These are phyloP conservation scores for Rana temporaria DNA, from an alignment of 2,113 vertebrate species.

Conservation along the genomic window DNA sequence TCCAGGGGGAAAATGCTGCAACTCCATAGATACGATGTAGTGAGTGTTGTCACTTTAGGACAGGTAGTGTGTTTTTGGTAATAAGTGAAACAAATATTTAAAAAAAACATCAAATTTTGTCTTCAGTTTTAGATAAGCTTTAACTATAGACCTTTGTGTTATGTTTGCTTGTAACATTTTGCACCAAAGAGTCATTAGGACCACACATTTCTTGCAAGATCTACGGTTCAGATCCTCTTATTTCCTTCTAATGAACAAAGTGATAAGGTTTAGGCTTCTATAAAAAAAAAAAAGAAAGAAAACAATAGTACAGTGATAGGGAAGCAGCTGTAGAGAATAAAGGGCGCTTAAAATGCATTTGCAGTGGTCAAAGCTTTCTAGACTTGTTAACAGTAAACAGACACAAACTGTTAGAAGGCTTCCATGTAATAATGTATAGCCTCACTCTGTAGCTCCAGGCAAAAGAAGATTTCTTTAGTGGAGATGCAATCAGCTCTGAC, in stretches of 20 bases:
- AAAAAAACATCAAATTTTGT: background rate
- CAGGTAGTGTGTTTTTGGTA: too few species aligned
- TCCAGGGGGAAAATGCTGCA: too few species aligned
- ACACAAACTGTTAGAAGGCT: conserved; percentile 59
- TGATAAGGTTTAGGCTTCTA: conserved; percentile 20
- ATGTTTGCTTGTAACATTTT: too few species aligned
- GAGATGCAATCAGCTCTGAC: conserved; percentile 85
- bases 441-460: conserved; percentile 71
- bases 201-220: background rate
- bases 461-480: conserved; percentile 80
- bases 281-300: background rate
- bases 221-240: background rate
- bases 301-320: background rate
- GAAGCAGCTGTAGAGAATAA: conserved; percentile 51
- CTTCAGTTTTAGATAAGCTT: too few species aligned
- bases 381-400: conserved; percentile 56
- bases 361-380: conserved; percentile 39
- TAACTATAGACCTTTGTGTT: too few species aligned
- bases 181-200: too few species aligned
- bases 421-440: conserved; percentile 70
- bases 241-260: conserved; percentile 23
- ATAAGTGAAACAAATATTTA: too few species aligned
- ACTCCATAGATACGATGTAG: too few species aligned
- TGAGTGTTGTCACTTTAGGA: too few species aligned
- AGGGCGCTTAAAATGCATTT: conserved; percentile 56